Percentiles rank a stretch among this genome's conserved stretches.
Evolutionary conservation across 2,797 vertebrate species (phyloP).

Genomic region (Siniperca undulata): DNA sequence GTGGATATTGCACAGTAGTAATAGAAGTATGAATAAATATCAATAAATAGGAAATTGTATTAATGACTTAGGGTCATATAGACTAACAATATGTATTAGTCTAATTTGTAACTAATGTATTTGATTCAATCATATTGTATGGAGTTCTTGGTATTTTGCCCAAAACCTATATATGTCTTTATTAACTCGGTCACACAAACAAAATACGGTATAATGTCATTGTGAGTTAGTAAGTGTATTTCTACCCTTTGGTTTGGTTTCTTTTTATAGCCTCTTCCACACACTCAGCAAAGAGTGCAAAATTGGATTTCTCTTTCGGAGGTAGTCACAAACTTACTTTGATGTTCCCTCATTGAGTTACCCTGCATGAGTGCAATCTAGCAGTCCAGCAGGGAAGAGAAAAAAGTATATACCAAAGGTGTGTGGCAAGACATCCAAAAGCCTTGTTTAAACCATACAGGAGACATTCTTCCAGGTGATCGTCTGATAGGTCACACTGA

Average conservation of each 20-base stretch:
- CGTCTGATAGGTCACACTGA: slow-evolving; percentile 24
- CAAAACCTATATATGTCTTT: background rate
- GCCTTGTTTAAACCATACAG: slow-evolving; percentile 35
- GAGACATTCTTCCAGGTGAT: slow-evolving; percentile 25
- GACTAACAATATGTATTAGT: too few relatives aligned
- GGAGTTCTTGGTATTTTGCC: background rate
- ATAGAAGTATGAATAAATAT: too few relatives aligned
- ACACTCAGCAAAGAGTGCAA: slow-evolving; percentile 33
- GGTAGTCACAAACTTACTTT: slow-evolving; percentile 60
- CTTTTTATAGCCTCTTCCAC: slow-evolving; percentile 40
- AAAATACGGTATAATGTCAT: slow-evolving; percentile 15
- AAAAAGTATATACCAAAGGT: slow-evolving; percentile 22
- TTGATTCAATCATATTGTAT: background rate
- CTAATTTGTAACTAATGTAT: background rate
- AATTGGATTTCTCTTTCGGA: slow-evolving; percentile 53
- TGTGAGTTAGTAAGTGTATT: slow-evolving; percentile 12
- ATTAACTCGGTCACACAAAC: slow-evolving; percentile 31
- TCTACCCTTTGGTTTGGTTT: slow-evolving; percentile 17
- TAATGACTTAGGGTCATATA: too few relatives aligned
- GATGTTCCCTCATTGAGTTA: slow-evolving; percentile 52
- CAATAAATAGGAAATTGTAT: too few relatives aligned
- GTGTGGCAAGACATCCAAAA: slow-evolving; percentile 46
- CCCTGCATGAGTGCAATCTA: slow-evolving; percentile 42
- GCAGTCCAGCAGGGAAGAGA: slow-evolving; percentile 34
- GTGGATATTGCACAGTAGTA: too few relatives aligned